Percentiles rank a stretch among this genome's conserved stretches.
phyloP scores from a whole-genome alignment of 2,113 vertebrate species.

The Ornithorhynchus anatinus region DNA sequence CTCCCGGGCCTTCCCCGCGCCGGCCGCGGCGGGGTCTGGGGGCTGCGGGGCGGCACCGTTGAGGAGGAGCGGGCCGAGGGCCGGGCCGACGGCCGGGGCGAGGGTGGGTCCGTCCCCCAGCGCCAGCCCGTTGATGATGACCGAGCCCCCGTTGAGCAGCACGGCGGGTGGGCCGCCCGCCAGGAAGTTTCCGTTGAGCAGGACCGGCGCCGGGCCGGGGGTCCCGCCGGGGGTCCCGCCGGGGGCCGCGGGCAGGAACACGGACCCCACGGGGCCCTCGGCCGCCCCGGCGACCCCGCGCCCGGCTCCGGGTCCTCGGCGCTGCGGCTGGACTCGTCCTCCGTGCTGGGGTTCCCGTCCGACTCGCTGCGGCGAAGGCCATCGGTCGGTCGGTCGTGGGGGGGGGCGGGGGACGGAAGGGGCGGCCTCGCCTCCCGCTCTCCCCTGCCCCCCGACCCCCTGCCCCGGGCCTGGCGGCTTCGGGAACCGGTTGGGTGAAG shows the following conservation, averaged over 20 bases:
- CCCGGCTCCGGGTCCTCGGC: constrained; percentile 76
- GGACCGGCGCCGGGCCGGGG: constrained; percentile 74
- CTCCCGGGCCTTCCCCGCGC: constrained; percentile 52
- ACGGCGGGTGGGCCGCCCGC: constrained; percentile 74
- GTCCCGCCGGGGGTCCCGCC: no score
- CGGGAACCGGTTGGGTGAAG: not conserved
- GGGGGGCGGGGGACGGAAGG: no score
- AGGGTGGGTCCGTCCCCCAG: constrained; percentile 83
- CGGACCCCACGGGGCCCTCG: constrained; percentile 39
- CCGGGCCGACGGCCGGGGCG: no score
- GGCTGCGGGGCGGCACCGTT: constrained; percentile 56
- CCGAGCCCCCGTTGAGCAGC: constrained; percentile 80
- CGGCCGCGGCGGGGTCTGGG: not conserved
- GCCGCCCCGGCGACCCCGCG: constrained; percentile 49
- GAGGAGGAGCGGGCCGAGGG: constrained; percentile 74
- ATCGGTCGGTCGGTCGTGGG: not conserved
- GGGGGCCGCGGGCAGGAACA: constrained; percentile 77
- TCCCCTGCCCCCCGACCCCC: not conserved
- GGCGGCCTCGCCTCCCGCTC: not conserved
- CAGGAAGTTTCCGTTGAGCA: constrained; percentile 82
- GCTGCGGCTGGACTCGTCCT: constrained; percentile 79
- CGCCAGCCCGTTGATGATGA: constrained; percentile 84
- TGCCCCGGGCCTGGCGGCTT: not conserved
- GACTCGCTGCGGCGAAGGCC: constrained; percentile 79
- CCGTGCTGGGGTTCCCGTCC: constrained; percentile 85